Evolutionary conservation across 2,797 vertebrate genomes (phyloP), one percentile per base, ranked within the genome.

Genomic region (Oreochromis grahami): DNA sequence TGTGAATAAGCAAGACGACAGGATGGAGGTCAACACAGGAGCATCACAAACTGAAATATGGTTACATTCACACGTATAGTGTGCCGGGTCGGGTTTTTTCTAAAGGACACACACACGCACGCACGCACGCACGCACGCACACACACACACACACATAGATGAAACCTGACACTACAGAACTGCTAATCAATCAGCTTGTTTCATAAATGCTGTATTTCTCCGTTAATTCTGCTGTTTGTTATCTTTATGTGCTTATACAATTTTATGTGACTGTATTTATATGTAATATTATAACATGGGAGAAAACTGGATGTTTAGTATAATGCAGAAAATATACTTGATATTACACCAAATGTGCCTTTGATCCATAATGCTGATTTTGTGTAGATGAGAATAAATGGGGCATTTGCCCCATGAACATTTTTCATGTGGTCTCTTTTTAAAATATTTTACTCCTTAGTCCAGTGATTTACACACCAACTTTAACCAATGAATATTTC

Each of bases 341-440:
- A 76, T 81, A 77, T 81, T 13, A 17, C 2, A 8, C 63, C 51
- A 36, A 76, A 8, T 50, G 83, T 92, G 85, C 82, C 88, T 89
- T 90, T 82, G 56, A 86, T 32, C 38, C 13, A 77, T 65, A 91
- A 72, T 81, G 56, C 43, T 88, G 77, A 87, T 91, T 89, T 86
- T 89, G 77, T 86, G 55, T 84, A 82, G 81, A 81, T 55, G 58
- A 85, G 53, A 95, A 93, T 94, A 95, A 95, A 95, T 52, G 56
- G 34, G 38, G n/a, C 24, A 26, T 85, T 87, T 65, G 78, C 56
- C 79, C 80, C 24, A 32, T 63, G 0, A 89, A 82, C 17, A 50
- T 83, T 68, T 81, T 79, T 78, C 19, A 15, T 84, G 24, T 65
- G 32, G 78, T 26, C 5, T 72, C 8, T 50, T 78, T 68, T 83